Evolutionary conservation across 1,140 invertebrate species (phyloP).

Genomic region (Tetramorium simillimum): DNA sequence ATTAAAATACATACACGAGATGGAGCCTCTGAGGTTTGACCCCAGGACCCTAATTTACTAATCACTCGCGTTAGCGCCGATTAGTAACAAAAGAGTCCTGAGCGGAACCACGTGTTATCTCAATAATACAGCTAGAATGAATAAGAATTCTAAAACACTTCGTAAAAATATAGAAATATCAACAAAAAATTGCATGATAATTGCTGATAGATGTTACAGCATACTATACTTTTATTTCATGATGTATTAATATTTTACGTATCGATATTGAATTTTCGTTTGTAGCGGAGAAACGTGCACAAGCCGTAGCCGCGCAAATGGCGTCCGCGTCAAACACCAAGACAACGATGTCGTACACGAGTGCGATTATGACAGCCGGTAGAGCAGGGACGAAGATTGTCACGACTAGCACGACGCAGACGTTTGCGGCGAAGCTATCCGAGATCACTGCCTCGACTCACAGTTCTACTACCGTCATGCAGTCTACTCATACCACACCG

Average conservation of each 20-base stretch:
- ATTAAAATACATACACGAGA: no score
- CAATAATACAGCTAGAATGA: no score
- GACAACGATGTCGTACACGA: slow-evolving; percentile 88
- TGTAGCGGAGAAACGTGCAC: slow-evolving; percentile 83
- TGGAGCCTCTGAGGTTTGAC: no score
- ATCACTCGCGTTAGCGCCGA: no score
- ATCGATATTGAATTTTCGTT: neutral
- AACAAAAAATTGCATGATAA: no score
- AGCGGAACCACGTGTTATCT: no score
- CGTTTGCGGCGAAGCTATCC: slow-evolving; percentile 88
- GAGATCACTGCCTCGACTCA: slow-evolving; percentile 84
- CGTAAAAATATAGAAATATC: no score
- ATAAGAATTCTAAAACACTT: no score
- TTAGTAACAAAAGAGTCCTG: no score
- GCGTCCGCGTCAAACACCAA: slow-evolving; percentile 85
- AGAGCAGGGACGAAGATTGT: slow-evolving; percentile 84
- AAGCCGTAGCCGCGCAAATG: slow-evolving; percentile 81
- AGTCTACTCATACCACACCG: slow-evolving; percentile 73
- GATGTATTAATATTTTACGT: neutral
- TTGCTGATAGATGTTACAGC: no score
- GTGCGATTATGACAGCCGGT: slow-evolving; percentile 87
- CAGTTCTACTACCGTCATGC: slow-evolving; percentile 74
- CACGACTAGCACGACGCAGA: slow-evolving; percentile 85
- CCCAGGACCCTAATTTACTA: no score
- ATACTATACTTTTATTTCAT: neutral